These are phyloP conservation scores for Limnephilus auricula DNA, from an alignment of 2,888 invertebrate species.

Conservation along the genomic window DNA sequence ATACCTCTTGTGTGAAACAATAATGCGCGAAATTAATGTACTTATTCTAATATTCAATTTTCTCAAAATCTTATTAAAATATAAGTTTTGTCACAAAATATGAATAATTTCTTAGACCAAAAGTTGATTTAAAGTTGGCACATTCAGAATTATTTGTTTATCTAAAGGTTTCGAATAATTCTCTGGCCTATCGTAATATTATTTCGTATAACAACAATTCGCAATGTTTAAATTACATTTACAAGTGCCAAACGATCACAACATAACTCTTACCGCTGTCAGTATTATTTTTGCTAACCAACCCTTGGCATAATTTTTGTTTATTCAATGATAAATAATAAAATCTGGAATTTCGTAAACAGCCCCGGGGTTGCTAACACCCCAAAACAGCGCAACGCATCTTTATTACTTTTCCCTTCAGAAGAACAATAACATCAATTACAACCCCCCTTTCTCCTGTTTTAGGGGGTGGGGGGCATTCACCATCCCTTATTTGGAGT, in stretches of 20 bases:
- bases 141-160: not conserved
- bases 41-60: not conserved
- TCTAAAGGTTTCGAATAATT: not conserved
- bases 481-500: not conserved
- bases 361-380: conserved; percentile 6
- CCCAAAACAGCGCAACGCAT: conserved; percentile 14
- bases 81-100: not conserved
- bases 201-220: not conserved
- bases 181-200: not conserved
- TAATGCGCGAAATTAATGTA: not conserved
- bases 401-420: conserved; percentile 19
- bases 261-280: not conserved
- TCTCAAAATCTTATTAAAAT: not conserved
- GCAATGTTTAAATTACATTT: not conserved
- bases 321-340: conserved; percentile 2
- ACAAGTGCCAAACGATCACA: not conserved
- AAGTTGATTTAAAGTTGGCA: not conserved
- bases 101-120: not conserved
- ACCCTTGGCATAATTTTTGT: not conserved
- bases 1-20: too few relatives aligned
- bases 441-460: not conserved
- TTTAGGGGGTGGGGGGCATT: not conserved
- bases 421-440: conserved; percentile 28
- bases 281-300: not conserved
- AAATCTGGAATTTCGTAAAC: not conserved